Evolutionary conservation across 2,113 vertebrate genomes (phyloP), one percentile per base, ranked within the genome.

Genomic region (Pogona vitticeps): DNA sequence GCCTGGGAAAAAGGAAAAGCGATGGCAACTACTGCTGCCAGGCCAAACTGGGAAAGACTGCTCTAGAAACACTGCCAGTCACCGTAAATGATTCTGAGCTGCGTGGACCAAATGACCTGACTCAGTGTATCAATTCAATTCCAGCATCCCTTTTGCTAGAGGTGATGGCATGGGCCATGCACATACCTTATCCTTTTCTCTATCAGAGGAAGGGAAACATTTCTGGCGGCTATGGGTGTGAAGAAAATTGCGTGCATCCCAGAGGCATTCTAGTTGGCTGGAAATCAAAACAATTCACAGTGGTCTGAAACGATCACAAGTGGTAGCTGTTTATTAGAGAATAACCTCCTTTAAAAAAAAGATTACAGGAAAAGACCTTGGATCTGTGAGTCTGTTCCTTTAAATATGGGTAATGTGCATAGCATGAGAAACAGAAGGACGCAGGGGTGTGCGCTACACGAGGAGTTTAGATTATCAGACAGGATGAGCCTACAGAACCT

Each of bases 161-260:
- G n/a, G n/a, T n/a, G n/a, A n/a, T n/a, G n/a, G n/a, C n/a, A n/a
- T n/a, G n/a, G n/a, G n/a, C n/a, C n/a, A n/a, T n/a, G n/a, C n/a
- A n/a, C n/a, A n/a, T n/a, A n/a, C 15, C n/a, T 77, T 68, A 31
- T 26, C 46, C n/a, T 65, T 52, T 36, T 77, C 31, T 76, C 40
- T 8, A 10, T 76, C 42, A 14, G 26, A 40, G 33, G 59, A 33
- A 67, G 42, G 20, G 8, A 73, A 40, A 73, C 75, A 77, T 85
- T 36, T 73, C 83, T 77, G 21, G 21, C 40, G 67, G 9, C 14
- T 46, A 8, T 68, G 31, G 42, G 18, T 23, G 33, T 71, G 76
- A 10, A 86, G 84, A 65, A 86, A 79, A 79, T 86, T 70, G 63
- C 71, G 76, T 20, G 42, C 76, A 78, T 86, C 79, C 84, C 63